Evolutionary conservation across 2,113 vertebrate genomes (phyloP), one percentile per base, ranked within the genome.

Genomic region (Neolamprologus ventralis): DNA sequence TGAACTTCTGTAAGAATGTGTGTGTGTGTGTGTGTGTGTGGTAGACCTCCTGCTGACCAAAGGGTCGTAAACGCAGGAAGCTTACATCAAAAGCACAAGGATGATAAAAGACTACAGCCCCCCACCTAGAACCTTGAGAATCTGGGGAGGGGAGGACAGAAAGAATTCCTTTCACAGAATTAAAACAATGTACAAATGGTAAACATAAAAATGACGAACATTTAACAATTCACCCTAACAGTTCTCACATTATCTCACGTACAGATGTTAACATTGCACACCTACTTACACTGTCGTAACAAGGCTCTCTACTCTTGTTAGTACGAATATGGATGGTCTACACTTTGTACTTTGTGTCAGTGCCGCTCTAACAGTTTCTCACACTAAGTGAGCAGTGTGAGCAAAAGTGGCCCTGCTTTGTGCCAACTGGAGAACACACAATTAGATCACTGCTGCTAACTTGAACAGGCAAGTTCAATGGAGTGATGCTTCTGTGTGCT

Each of bases 391-490:
- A 91, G 58, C 84, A 85, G 89, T 81, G 40, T 81, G 85, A 88
- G 40, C 33, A 60, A 49, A 87, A 58, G 83, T 83, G 81, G 49
- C 51, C 79, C 55, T 1, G 42, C 85, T 92, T 83, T 88, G 33
- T 65, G 82, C 47, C 84, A 87, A 53, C 23, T 47, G 45, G 37
- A 80, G 53, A 65, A 42, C 51, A 84, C 81, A 47, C 80, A 83
- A 80, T 90, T 86, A 82, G 80, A 90, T 68, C 82, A 40, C 35
- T 86, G 85, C 81, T 51, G 60, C 83, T 87, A 87, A 94, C 85
- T n/a, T 84, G 85, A 93, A 86, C 84, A 65, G 86, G 83, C 91
- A 85, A 89, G 86, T 84, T 89, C 86, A 92, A 81, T 89, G 49
- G 79, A 86, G 87, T 80, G 88, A 86, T 57, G 40, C 85, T 26